Conservation (phyloP, 2,113 vertebrate genomes). For the Polypterus bichir region DNA sequence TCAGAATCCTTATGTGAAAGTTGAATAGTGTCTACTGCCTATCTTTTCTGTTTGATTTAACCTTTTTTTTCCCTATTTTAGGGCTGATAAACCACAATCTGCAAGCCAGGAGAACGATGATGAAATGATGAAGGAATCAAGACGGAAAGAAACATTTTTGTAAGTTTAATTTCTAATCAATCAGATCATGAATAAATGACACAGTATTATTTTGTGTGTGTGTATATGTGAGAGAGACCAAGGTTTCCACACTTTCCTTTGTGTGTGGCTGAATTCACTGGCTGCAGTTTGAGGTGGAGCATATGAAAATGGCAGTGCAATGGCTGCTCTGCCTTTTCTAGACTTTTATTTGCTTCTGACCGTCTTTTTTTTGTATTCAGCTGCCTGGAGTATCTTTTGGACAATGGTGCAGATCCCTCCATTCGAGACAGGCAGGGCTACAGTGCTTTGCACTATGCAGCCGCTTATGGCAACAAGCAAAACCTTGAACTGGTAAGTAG, state of each 20-base stretch:
- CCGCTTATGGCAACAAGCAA: constrained; percentile 84
- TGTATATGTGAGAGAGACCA: no score
- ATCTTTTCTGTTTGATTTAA: no score
- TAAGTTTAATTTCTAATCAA: constrained; percentile 40
- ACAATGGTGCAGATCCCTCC: constrained; percentile 83
- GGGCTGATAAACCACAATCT: constrained; percentile 55
- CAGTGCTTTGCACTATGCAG: constrained; percentile 90
- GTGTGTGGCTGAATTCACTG: no score
- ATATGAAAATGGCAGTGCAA: no score
- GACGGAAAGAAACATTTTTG: constrained; percentile 78
- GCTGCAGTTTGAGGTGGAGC: no score
- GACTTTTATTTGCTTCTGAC: not conserved
- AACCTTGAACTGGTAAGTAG: constrained; percentile 80
- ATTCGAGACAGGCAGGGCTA: constrained; percentile 83
- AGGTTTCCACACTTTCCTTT: no score
- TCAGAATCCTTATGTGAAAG: no score
- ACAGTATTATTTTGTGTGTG: no score
- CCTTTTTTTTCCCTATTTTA: constrained; percentile 19
- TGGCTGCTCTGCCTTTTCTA: no score
- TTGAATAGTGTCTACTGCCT: no score
- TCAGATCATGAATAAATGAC: no score
- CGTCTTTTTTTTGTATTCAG: constrained; percentile 31
- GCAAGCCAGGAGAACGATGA: constrained; percentile 51
- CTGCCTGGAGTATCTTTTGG: constrained; percentile 84
- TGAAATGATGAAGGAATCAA: constrained; percentile 59